Evolutionary conservation across 1,140 invertebrate genomes (phyloP), one percentile per base, ranked within the genome.

Genomic region (Dendrolimus punctatus): DNA sequence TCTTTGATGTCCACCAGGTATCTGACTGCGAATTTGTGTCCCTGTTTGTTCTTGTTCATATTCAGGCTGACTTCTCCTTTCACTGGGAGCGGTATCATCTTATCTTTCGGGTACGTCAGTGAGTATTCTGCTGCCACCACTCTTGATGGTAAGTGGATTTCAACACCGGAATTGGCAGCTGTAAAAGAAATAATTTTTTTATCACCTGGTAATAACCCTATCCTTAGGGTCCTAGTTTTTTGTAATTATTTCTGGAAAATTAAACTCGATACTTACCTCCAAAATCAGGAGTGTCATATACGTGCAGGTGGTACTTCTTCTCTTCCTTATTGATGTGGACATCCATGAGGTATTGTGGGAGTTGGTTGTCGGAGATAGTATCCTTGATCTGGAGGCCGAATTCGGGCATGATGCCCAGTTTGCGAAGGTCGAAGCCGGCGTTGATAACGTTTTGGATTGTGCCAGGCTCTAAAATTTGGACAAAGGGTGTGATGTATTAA

Each of bases 21-120:
- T 8, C 77, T 72, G 0, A 90, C 58, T 6, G 83, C 82, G 2
- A 90, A 90, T 68, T 92, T 93, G 8, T 92, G 88, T 37, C 91
- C 87, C 0, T 93, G 92, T 44, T 91, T 89, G 55, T 91, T 90
- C 66, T 94, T 93, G 76, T 95, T 92, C 8, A 93, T 73, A 74
- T 92, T 93, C 45, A 94, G 80, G 8, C 83, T 79, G 5, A 90
- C 82, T 57, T 88, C 86, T 4, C 73, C 84, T 1, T 65, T 62
- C 49, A 87, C 55, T 5, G 83, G 80, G 73, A 87, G 80, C 0
- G 73, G 73, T 23, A 76, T 48, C 2, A 51, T 57, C 7, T 82
- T 80, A 51, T 73, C 60, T 0, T 73, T 73, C 0, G 88, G 83
- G 56, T 81, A 77, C 43, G 79, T 70, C 5, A 88, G 76, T 0